Conservation (phyloP, 2,797 vertebrate genomes). For the Mus caroli region DNA sequence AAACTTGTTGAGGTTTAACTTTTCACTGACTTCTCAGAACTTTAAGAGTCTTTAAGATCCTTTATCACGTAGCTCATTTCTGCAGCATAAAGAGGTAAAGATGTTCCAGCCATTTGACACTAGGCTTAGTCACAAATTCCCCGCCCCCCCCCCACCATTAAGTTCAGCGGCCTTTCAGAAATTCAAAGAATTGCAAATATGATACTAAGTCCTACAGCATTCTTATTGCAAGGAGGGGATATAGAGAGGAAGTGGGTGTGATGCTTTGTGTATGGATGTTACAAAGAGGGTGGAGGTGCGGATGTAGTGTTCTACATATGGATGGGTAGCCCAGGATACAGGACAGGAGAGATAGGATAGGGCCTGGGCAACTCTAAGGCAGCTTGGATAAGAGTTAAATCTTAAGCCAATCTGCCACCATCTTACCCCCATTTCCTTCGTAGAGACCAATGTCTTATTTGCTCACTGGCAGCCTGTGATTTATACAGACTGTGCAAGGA, state of each 20-base stretch:
- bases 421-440: conserved; percentile 45
- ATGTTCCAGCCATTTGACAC: conserved; percentile 48
- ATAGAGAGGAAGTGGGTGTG: background rate
- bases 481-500: conserved; percentile 68
- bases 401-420: conserved; percentile 56
- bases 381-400: conserved; percentile 48
- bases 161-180: conserved; percentile 59
- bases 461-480: conserved; percentile 72
- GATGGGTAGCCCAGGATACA: conserved; percentile 6
- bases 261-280: conserved; percentile 9
- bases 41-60: conserved; percentile 59
- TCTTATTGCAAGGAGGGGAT: background rate
- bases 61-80: conserved; percentile 52
- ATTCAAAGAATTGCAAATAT: conserved; percentile 58
- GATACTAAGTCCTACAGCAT: conserved; percentile 31
- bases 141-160: background rate
- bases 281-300: background rate
- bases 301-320: background rate
- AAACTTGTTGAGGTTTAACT: conserved; percentile 54
- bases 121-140: conserved; percentile 53
- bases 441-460: conserved; percentile 61
- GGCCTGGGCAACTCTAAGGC: conserved; percentile 47
- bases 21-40: conserved; percentile 49
- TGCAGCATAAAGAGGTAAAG: conserved; percentile 21
- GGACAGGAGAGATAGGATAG: background rate